Percentiles rank a stretch among this genome's conserved stretches.
These are phyloP conservation scores for Periophthalmus magnuspinnatus DNA, from an alignment of 2,797 vertebrate genomes.

Conservation along the genomic window DNA sequence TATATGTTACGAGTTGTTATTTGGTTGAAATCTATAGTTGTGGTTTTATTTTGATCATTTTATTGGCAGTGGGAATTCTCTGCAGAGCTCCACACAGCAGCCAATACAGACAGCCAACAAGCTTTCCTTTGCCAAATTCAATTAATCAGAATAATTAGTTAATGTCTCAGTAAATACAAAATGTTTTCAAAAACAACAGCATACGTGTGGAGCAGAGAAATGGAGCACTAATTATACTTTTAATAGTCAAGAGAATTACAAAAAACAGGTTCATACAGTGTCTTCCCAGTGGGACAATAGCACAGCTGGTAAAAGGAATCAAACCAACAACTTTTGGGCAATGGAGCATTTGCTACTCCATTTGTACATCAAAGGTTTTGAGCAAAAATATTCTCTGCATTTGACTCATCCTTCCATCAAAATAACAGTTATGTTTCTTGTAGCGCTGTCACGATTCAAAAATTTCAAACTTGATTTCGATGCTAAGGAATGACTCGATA, in stretches of 20 bases:
- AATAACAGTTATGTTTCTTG: too few relatives aligned
- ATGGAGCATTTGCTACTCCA: too few relatives aligned
- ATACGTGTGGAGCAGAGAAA: not conserved
- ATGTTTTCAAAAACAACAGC: not conserved
- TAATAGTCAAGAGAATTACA: not conserved
- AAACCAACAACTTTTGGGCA: too few relatives aligned
- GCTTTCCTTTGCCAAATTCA: not conserved
- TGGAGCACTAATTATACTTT: not conserved
- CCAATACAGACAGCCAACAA: not conserved
- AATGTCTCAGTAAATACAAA: not conserved
- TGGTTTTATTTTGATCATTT: not conserved
- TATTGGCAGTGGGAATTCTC: not conserved
- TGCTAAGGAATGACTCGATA: too few relatives aligned
- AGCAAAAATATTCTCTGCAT: too few relatives aligned
- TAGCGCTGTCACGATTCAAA: too few relatives aligned
- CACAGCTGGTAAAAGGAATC: too few relatives aligned
- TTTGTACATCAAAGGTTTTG: too few relatives aligned
- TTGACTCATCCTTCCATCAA: too few relatives aligned
- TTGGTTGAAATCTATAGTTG: not conserved
- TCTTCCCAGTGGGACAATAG: too few relatives aligned
- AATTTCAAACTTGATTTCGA: too few relatives aligned
- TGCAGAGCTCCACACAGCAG: not conserved
- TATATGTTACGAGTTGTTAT: not conserved
- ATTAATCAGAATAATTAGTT: not conserved
- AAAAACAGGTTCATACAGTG: too few relatives aligned